Percentiles rank a stretch among this genome's conserved stretches.
phyloP scores from a whole-genome alignment of 2,888 invertebrate genomes.

The Zonitis immaculata region DNA sequence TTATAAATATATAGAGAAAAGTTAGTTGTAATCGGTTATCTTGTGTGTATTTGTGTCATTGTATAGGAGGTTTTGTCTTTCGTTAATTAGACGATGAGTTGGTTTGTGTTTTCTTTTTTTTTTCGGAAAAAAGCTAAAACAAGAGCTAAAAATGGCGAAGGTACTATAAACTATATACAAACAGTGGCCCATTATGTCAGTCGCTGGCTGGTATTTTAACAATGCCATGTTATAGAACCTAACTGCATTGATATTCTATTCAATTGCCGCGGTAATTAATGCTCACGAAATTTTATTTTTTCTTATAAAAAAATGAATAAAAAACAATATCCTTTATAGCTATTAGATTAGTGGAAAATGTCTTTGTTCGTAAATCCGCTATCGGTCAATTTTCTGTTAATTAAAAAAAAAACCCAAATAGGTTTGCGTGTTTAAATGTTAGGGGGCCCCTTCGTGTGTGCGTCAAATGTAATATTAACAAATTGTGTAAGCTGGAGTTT shows the following conservation, averaged over 20 bases:
- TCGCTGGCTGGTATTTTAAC: slow-evolving; percentile 42
- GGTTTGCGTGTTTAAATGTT: too few species aligned
- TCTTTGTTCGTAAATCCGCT: neutral
- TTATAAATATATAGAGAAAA: slow-evolving; percentile 16
- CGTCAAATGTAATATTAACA: slow-evolving; percentile 32
- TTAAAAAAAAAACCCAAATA: too few species aligned
- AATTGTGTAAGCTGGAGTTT: slow-evolving; percentile 28
- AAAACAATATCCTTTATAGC: neutral
- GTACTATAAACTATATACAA: slow-evolving; percentile 46
- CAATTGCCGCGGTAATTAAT: slow-evolving; percentile 37
- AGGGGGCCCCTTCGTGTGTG: slow-evolving; percentile 27
- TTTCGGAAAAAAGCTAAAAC: slow-evolving; percentile 30
- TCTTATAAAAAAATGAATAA: neutral
- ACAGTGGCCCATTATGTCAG: slow-evolving; percentile 46
- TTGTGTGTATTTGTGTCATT: slow-evolving; percentile 19
- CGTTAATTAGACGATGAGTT: slow-evolving; percentile 41
- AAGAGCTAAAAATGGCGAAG: slow-evolving; percentile 44
- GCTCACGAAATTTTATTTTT: slow-evolving; percentile 18
- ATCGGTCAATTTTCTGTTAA: neutral
- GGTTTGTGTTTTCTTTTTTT: too few species aligned
- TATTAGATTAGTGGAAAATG: neutral
- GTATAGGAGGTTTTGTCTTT: slow-evolving; percentile 41
- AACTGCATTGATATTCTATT: slow-evolving; percentile 41
- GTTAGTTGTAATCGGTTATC: neutral
- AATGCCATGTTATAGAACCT: slow-evolving; percentile 36